Evolutionary conservation across 2,113 vertebrate species (phyloP), one percentile per base, ranked within the genome.

Genomic region (Tautogolabrus adspersus): DNA sequence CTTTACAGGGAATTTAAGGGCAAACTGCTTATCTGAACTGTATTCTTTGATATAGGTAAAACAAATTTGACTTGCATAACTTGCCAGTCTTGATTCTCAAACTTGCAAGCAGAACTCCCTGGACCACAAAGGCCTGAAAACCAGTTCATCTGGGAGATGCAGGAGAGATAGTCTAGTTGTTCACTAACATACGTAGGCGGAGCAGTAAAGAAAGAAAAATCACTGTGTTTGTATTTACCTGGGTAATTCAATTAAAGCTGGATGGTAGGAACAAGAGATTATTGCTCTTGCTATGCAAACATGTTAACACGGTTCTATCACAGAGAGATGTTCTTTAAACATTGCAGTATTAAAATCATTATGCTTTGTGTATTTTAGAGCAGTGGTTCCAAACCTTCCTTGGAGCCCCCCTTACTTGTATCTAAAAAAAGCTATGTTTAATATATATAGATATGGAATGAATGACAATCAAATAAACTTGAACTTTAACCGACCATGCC

Each of bases 271-370:
- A 49, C 47, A 7, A 44, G 18, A n/a, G 34, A 40, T 68, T 72
- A 68, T 72, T 79, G 63, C 72, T 37, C 0, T 10, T 64, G 30
- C 71, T 59, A 69, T 21, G 19, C 26, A 6, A 57, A 63, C 64
- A 69, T 26, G 22, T 38, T 9, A 57, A 63, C 23, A 13, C 34
- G 21, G 66, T 75, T 62, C 15, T 71, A 3, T 54, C 8, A 13
- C 13, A 4, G 38, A n/a, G 15, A 64, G 71, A 44, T 42, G 65
- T 66, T 26, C 5, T 49, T 49, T 49, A 49, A 19, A 49, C 15
- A 49, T 8, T 49, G 16, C 15, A 8, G 16, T 18, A 19, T 19
- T 49, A 8, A 49, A 49, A 49, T 12, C 16, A 49, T 5, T 8
- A 16, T 18, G 6, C 15, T 7, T 21, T 19, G n/a, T 52, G 6